These are phyloP conservation scores for Noctuana brunneofusca DNA, from an alignment of 2,888 invertebrate species.

Conservation along the genomic window DNA sequence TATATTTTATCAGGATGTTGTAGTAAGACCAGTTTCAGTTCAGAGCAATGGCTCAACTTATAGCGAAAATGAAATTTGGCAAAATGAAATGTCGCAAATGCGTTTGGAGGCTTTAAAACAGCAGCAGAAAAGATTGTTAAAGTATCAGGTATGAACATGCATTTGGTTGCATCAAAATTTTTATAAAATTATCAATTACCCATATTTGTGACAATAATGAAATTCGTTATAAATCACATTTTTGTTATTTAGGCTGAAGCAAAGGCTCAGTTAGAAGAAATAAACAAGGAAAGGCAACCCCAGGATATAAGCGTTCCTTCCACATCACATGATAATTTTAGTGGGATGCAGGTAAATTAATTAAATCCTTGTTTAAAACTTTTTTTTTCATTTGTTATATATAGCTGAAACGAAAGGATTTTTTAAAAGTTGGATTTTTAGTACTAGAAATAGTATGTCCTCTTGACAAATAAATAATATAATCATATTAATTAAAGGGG, in stretches of 20 bases:
- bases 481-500: no score
- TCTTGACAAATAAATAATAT: no score
- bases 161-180: no score
- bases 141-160: constrained; percentile 66
- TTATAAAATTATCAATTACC: no score
- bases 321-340: constrained; percentile 68
- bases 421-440: no score
- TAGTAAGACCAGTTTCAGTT: constrained; percentile 74
- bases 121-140: constrained; percentile 79
- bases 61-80: constrained; percentile 80
- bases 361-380: no score
- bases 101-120: constrained; percentile 83
- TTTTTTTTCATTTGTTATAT: no score
- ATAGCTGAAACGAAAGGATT: no score
- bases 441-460: no score
- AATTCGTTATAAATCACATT: no score
- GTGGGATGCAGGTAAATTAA: constrained; percentile 58
- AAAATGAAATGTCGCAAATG: constrained; percentile 83
- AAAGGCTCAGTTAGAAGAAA: constrained; percentile 76
- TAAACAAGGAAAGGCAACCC: constrained; percentile 67
- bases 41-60: constrained; percentile 78
- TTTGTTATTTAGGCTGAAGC: constrained; percentile 67
- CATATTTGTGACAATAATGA: no score
- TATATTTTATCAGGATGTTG: constrained; percentile 62
- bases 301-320: constrained; percentile 68